Evolutionary conservation across 2,797 vertebrate species (phyloP).

Genomic region (Geotrypetes seraphini): DNA sequence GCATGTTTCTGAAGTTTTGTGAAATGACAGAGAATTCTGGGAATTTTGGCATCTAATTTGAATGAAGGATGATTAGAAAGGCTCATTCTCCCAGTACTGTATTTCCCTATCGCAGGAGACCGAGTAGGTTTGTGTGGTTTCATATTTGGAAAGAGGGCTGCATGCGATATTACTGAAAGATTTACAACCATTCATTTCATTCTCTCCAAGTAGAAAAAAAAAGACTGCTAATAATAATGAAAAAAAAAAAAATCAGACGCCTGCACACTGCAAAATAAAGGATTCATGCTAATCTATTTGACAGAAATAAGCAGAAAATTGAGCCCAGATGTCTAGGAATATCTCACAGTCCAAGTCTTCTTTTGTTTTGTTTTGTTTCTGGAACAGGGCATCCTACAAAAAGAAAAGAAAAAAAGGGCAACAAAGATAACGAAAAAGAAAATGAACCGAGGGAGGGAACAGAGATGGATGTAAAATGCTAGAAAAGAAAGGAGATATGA

Average conservation of each 20-base stretch:
- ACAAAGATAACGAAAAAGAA: background rate
- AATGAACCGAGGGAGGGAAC: constrained; percentile 5
- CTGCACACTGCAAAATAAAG: rapidly evolving
- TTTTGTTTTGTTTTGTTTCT: background rate
- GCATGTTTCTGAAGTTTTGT: too few relatives aligned
- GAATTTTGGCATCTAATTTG: too few relatives aligned
- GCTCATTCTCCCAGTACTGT: too few relatives aligned
- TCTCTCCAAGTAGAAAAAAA: background rate
- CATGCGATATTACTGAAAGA: too few relatives aligned
- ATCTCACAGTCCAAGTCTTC: background rate
- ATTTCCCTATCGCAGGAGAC: too few relatives aligned
- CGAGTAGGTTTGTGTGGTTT: too few relatives aligned
- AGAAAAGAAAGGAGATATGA: background rate
- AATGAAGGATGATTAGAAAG: too few relatives aligned
- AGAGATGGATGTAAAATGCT: too few relatives aligned
- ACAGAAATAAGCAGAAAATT: background rate
- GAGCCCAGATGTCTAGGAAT: background rate
- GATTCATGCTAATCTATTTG: background rate
- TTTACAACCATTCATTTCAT: background rate
- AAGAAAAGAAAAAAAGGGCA: background rate
- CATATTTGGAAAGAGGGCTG: too few relatives aligned
- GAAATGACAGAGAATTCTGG: too few relatives aligned
- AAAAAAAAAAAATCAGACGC: too few relatives aligned
- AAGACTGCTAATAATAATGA: too few relatives aligned
- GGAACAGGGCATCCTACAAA: background rate